phyloP scores from a whole-genome alignment of 2,888 invertebrate genomes.

The Elysia crispata region DNA sequence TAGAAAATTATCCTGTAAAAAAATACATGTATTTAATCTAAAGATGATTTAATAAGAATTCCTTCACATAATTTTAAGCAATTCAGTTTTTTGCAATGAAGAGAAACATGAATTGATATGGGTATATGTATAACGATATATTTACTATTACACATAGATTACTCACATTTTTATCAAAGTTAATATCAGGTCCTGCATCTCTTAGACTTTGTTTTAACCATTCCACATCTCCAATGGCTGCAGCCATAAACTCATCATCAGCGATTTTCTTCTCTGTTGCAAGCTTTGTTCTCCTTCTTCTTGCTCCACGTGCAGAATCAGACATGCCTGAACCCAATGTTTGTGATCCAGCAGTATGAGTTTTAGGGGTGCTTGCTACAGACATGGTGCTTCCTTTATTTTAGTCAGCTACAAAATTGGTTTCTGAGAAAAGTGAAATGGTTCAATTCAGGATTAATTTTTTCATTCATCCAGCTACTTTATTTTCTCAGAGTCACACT shows the following conservation, averaged over 20 bases:
- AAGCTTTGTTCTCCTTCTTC: conserved; percentile 61
- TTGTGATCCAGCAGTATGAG: conserved; percentile 15
- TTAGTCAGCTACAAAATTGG: no score
- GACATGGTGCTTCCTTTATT: conserved; percentile 17
- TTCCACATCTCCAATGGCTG: conserved; percentile 77
- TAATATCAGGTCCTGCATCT: conserved; percentile 67
- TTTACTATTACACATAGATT: not conserved
- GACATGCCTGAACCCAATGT: conserved; percentile 37
- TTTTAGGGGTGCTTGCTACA: conserved; percentile 27
- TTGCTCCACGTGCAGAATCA: conserved; percentile 52
- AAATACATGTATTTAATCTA: no score
- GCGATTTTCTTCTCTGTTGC: conserved; percentile 71
- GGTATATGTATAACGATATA: no score
- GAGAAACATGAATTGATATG: no score
- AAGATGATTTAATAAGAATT: no score
- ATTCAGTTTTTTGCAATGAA: no score
- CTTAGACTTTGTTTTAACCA: conserved; percentile 76
- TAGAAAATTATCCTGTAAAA: no score
- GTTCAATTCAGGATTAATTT: not conserved
- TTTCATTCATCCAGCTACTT: no score
- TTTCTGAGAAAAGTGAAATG: not conserved
- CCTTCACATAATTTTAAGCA: no score
- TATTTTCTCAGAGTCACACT: no score
- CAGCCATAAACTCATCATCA: conserved; percentile 78
- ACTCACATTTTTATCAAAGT: conserved; percentile 77